Evolutionary conservation across 2,888 invertebrate genomes (phyloP).

Genomic region (Sesia bembeciformis): DNA sequence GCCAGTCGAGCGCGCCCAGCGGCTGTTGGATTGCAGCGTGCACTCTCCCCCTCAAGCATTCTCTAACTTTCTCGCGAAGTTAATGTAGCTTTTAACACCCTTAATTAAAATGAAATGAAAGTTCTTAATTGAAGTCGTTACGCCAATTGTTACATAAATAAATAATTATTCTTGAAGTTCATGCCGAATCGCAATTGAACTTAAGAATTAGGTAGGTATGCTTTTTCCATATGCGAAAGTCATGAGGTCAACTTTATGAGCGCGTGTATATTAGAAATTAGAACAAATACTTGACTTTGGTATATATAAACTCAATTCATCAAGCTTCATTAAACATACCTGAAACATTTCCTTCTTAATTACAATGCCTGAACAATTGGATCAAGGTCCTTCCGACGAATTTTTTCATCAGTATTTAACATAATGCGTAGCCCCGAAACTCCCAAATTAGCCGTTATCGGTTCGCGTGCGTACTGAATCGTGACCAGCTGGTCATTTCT

Average conservation of each 20-base stretch:
- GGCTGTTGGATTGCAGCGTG: too few relatives aligned
- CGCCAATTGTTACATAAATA: too few relatives aligned
- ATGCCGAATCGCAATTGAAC: background rate
- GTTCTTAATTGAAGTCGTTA: too few relatives aligned
- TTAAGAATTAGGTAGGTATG: background rate
- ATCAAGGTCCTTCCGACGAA: constrained; percentile 38
- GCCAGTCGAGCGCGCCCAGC: too few relatives aligned
- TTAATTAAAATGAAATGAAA: too few relatives aligned
- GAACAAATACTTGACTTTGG: constrained; percentile 18
- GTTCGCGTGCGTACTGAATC: constrained; percentile 44
- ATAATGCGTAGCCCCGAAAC: constrained; percentile 54
- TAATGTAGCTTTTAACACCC: too few relatives aligned
- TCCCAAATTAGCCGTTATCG: constrained; percentile 51
- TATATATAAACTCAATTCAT: constrained; percentile 18
- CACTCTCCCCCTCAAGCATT: too few relatives aligned
- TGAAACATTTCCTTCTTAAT: constrained; percentile 3
- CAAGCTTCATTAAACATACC: constrained; percentile 14
- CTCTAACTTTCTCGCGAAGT: background rate
- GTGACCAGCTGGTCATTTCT: constrained; percentile 33
- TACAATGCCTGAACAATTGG: constrained; percentile 27
- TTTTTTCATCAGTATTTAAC: constrained; percentile 31
- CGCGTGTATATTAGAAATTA: background rate
- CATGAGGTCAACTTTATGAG: background rate
- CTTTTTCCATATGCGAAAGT: background rate
- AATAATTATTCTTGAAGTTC: background rate